These are phyloP conservation scores for Lepus townsendii DNA, from an alignment of 2,797 vertebrate genomes.

Conservation along the genomic window DNA sequence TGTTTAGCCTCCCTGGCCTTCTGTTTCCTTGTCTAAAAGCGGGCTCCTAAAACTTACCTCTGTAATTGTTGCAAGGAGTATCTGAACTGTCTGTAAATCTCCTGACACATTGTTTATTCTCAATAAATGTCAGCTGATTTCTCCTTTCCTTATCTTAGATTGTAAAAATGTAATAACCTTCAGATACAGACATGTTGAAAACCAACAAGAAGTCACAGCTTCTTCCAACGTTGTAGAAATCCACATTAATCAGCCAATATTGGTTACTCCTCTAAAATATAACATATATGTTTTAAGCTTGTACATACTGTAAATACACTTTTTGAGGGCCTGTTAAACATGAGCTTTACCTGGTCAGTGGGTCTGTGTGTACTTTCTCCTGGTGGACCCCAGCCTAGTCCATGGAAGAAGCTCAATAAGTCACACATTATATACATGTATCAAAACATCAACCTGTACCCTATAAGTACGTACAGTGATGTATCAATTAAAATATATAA, in stretches of 20 bases:
- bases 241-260: neutral
- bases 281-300: neutral
- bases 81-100: neutral
- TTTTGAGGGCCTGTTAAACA: neutral
- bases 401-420: neutral
- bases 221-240: constrained; percentile 25
- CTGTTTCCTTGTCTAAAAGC: constrained; percentile 29
- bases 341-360: neutral
- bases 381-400: neutral
- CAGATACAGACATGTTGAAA: constrained; percentile 21
- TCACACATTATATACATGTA: neutral
- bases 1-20: constrained; percentile 26
- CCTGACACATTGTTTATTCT: neutral
- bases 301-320: neutral
- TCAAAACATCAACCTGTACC: neutral
- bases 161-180: neutral
- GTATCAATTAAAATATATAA: neutral
- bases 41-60: neutral
- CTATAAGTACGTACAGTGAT: neutral
- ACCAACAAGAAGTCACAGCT: neutral
- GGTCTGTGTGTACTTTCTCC: neutral
- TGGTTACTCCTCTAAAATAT: neutral
- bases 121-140: neutral
- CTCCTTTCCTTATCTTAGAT: neutral
- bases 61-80: neutral